phyloP scores from a whole-genome alignment of 2,113 vertebrate species.

The Daboia siamensis region DNA sequence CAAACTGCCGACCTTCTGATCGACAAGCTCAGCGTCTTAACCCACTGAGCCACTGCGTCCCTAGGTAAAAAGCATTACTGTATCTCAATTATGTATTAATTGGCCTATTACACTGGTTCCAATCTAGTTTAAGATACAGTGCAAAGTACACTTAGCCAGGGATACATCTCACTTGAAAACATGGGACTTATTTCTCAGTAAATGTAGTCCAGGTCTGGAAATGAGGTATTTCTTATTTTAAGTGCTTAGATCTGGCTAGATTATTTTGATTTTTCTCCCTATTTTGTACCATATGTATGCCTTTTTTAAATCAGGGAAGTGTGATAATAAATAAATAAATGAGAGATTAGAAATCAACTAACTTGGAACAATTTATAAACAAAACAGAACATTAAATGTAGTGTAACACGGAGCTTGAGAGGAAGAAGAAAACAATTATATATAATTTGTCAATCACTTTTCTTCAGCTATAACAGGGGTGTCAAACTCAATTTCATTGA shows the following conservation, averaged over 20 bases:
- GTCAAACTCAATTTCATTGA: no score
- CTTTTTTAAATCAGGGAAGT: conserved; percentile 1
- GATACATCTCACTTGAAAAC: not conserved
- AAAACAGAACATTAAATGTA: conserved; percentile 30
- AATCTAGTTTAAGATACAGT: not conserved
- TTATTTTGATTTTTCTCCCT: not conserved
- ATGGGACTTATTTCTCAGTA: not conserved
- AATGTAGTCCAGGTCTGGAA: not conserved
- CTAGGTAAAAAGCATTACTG: not conserved
- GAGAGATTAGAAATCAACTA: conserved; percentile 20
- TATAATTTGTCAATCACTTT: conserved; percentile 46
- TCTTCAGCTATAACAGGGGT: conserved; percentile 33
- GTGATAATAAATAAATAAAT: not conserved
- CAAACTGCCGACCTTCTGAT: no score
- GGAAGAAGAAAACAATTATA: conserved; percentile 28
- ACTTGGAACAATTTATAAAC: conserved; percentile 35
- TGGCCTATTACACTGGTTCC: not conserved
- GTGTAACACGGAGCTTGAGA: conserved; percentile 32
- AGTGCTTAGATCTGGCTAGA: not conserved
- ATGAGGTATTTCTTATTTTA: not conserved
- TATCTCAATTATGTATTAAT: not conserved
- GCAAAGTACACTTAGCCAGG: not conserved
- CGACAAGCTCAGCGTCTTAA: no score
- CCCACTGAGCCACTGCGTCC: no score
- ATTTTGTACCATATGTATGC: not conserved